A percentile compares a stretch with the other conserved stretches of the same genome.
Evolutionary conservation across 2,888 invertebrate species (phyloP).

Genomic region (Crocallis elinguaria): DNA sequence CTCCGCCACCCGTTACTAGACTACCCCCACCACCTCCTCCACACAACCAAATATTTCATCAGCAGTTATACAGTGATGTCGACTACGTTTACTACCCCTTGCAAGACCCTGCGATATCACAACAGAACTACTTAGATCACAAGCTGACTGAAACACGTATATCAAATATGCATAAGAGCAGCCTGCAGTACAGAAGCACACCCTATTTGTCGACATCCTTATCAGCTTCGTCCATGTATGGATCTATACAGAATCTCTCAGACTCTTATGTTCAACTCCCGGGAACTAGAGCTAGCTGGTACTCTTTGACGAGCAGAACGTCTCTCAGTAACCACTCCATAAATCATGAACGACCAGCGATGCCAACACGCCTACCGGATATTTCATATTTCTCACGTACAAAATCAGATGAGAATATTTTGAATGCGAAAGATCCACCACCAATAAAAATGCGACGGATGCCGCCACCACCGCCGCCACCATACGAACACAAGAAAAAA

Average conservation of each 20-base stretch:
- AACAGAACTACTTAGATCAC: conserved; percentile 95
- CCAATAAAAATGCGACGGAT: conserved; percentile 80
- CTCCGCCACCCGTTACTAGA: conserved; percentile 86
- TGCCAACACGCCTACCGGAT: conserved; percentile 83
- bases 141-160: conserved; percentile 91
- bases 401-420: conserved; percentile 92
- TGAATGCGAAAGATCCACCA: conserved; percentile 84
- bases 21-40: conserved; percentile 90
- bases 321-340: conserved; percentile 87
- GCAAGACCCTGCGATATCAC: conserved; percentile 94
- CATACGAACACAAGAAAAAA: conserved; percentile 80
- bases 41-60: conserved; percentile 94
- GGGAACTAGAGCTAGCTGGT: conserved; percentile 85
- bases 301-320: conserved; percentile 84
- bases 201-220: conserved; percentile 90
- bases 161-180: conserved; percentile 87
- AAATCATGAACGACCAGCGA: conserved; percentile 88
- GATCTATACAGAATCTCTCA: conserved; percentile 92
- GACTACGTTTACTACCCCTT: conserved; percentile 96
- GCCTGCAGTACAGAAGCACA: conserved; percentile 92
- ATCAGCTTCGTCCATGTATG: conserved; percentile 88
- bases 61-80: conserved; percentile 95
- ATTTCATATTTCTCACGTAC: conserved; percentile 87
- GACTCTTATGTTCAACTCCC: conserved; percentile 90
- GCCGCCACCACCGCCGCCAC: conserved; percentile 83